Percentiles rank a stretch among this genome's conserved stretches.
phyloP scores from a whole-genome alignment of 2,888 invertebrate genomes.

The Sesia bembeciformis region DNA sequence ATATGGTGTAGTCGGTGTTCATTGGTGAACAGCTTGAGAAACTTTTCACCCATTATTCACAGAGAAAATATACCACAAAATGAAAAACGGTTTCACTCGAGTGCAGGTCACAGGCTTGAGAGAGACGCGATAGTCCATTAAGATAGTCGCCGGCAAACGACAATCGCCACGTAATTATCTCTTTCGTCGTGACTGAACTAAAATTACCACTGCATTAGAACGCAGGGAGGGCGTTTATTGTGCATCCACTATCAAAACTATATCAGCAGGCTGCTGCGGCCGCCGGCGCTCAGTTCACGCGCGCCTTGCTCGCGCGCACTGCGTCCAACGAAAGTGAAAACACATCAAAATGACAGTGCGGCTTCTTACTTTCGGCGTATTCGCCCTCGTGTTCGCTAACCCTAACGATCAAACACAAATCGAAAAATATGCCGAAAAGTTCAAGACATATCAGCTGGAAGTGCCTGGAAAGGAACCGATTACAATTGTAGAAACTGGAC shows the following conservation, averaged over 20 bases:
- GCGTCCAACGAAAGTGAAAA: conserved; percentile 61
- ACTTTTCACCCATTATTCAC: conserved; percentile 41
- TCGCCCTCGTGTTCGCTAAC: conserved; percentile 34
- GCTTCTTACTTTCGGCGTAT: conserved; percentile 37
- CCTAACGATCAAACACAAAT: conserved; percentile 42
- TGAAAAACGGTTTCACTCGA: conserved; percentile 65
- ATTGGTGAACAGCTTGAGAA: conserved; percentile 15
- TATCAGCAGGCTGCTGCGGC: conserved; percentile 47
- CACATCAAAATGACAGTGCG: conserved; percentile 60
- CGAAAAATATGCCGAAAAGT: conserved; percentile 43
- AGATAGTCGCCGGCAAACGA: conserved; percentile 57
- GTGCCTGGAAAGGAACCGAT: conserved; percentile 74
- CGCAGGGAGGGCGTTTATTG: conserved; percentile 58
- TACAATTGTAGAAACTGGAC: conserved; percentile 70
- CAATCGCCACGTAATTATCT: conserved; percentile 67
- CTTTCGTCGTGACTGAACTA: conserved; percentile 66
- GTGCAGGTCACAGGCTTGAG: conserved; percentile 59
- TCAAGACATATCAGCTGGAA: conserved; percentile 69
- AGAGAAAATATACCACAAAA: conserved; percentile 57
- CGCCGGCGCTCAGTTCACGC: conserved; percentile 58
- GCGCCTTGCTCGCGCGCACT: conserved; percentile 48
- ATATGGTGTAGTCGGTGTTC: too few species aligned
- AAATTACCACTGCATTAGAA: conserved; percentile 63
- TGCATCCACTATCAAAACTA: conserved; percentile 68
- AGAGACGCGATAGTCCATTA: conserved; percentile 65